Conservation (phyloP, 2,113 vertebrate species). For the Mixornis gularis region DNA sequence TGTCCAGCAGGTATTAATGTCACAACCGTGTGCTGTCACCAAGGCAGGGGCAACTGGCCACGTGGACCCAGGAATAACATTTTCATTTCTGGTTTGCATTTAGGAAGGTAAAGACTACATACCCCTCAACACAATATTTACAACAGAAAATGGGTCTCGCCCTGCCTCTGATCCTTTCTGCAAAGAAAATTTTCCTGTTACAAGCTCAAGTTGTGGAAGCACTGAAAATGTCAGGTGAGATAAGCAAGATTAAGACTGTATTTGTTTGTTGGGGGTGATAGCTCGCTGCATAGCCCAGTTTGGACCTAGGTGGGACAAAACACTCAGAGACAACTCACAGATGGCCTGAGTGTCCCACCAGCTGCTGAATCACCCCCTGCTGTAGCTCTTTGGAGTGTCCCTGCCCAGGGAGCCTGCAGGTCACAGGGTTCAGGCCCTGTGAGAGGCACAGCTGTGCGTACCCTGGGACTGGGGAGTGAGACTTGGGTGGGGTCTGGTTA, state of each 20-base stretch:
- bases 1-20: slow-evolving; percentile 79
- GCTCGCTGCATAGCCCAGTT: background rate
- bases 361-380: accelerated
- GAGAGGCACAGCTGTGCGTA: background rate
- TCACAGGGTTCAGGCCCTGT: background rate
- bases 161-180: slow-evolving; percentile 27
- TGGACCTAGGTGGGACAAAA: background rate
- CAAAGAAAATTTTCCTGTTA: slow-evolving; percentile 41
- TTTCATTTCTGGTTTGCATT: background rate
- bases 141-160: slow-evolving; percentile 40
- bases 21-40: accelerated
- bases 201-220: slow-evolving; percentile 40
- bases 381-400: background rate
- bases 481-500: background rate
- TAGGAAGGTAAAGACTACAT: slow-evolving; percentile 87
- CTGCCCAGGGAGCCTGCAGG: background rate
- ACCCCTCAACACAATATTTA: slow-evolving; percentile 71
- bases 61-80: accelerated
- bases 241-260: background rate
- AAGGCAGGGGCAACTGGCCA: accelerated
- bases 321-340: background rate
- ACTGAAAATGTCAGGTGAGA: slow-evolving; percentile 71
- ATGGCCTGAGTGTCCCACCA: background rate
- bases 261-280: background rate
- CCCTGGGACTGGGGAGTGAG: background rate